Evolutionary conservation across 2,113 vertebrate species (phyloP), one percentile per base, ranked within the genome.

Genomic region (Telmatochromis sp.): DNA sequence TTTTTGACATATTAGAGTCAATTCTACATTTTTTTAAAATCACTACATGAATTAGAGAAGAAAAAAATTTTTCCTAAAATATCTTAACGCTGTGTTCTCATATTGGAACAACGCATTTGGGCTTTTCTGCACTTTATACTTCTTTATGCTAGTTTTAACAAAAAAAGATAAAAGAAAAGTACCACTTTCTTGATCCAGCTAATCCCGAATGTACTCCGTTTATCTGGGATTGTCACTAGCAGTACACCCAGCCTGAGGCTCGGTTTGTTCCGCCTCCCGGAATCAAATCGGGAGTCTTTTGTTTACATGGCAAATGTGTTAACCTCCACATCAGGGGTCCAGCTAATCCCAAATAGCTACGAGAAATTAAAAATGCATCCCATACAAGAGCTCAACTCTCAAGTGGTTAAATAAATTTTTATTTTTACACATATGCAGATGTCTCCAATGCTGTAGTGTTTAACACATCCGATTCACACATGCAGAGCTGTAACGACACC

Each of bases 11-110:
- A 23, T 73, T 47, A 7, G 6, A 73, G 40, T 73, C 21, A 45
- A 26, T 15, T 45, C 21, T 26, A 2, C 2, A 10, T 17, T 26
- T 5, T 42, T 17, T 45, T 26, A 0, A 63, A 68, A 26, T 45
- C 40, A 73, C 21, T 26, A 45, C 13, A 2, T 45, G 37, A 73
- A 5, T 15, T 42, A 26, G 13, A 45, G 13, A 17, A 42, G 0
- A 0, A 68, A 12, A 33, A 1, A 58, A 21, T n/a, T n/a, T n/a
- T n/a, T n/a, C n/a, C n/a, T n/a, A 40, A 68, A 68, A 3, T 37
- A 37, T 4, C 19, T 65, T 1, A 65, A 65, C 0, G 2, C 12
- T 15, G n/a, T 71, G 21, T 73, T 14, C 37, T 71, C 35, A 23
- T 71, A 42, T 15, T 71, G n/a, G 37, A 23, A 71, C 37, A 71